phyloP scores from a whole-genome alignment of 1,140 invertebrate genomes.

The Solenopsis fugax region DNA sequence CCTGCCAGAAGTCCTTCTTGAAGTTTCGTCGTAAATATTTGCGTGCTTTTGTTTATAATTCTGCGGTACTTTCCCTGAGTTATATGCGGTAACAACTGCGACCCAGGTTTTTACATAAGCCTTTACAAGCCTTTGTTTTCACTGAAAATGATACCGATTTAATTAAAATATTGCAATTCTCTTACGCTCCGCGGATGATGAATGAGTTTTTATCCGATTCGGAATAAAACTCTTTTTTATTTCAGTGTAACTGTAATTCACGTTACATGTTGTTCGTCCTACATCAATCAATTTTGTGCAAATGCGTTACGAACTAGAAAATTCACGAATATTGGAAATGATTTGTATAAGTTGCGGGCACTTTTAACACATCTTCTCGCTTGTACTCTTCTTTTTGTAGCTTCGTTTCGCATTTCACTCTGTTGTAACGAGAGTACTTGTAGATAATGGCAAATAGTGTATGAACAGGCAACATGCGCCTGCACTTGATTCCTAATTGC shows the following conservation, averaged over 20 bases:
- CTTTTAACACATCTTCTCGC: no score
- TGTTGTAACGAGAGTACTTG: background rate
- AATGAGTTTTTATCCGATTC: slow-evolving; percentile 24
- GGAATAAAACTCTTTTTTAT: background rate
- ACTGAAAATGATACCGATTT: background rate
- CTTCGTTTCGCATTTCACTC: background rate
- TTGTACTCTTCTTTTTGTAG: no score
- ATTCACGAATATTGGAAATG: background rate
- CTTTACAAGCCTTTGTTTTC: slow-evolving; percentile 14
- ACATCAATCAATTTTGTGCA: slow-evolving; percentile 16
- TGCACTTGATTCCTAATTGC: slow-evolving; percentile 52
- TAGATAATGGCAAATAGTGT: slow-evolving; percentile 32
- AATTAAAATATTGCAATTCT: slow-evolving; percentile 23
- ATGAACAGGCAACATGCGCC: slow-evolving; percentile 25
- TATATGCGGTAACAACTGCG: slow-evolving; percentile 16
- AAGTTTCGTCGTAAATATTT: slow-evolving; percentile 22
- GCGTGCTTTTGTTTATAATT: slow-evolving; percentile 7
- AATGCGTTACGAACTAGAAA: background rate
- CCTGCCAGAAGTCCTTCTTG: background rate
- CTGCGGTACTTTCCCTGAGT: background rate
- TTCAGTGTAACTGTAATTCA: background rate
- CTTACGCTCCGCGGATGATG: background rate
- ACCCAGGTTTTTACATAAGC: background rate
- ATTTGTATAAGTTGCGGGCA: background rate
- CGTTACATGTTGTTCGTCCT: background rate